Evolutionary conservation across 1,140 invertebrate genomes (phyloP).

Genomic region (Hylyphantes graminicola): DNA sequence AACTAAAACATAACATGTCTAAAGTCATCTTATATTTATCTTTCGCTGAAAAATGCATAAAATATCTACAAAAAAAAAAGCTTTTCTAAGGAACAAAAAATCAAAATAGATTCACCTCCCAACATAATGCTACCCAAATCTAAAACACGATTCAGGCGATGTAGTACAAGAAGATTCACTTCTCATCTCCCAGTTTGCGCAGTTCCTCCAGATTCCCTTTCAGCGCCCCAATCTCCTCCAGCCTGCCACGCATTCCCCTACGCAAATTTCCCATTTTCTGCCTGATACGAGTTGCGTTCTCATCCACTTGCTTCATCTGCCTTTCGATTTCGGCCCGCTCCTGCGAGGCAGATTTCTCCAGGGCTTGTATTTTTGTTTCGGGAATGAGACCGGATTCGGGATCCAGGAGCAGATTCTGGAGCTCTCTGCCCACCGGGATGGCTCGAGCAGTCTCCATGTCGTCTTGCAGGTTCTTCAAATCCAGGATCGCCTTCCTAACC

Average conservation of each 20-base stretch:
- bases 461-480: background rate
- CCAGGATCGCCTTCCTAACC: background rate
- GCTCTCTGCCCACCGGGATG: background rate
- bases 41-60: too few species aligned
- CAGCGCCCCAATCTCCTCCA: slow-evolving; percentile 24
- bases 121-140: too few species aligned
- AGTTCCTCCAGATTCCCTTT: slow-evolving; percentile 36
- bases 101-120: too few species aligned
- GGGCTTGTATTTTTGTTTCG: slow-evolving; percentile 8
- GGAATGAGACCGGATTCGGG: background rate
- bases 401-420: slow-evolving; percentile 27
- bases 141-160: too few species aligned
- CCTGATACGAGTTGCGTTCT: background rate
- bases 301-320: background rate
- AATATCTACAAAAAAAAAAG: too few species aligned
- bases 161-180: background rate
- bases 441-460: background rate
- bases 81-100: too few species aligned
- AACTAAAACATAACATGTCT: too few species aligned
- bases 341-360: background rate
- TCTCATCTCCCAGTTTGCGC: background rate
- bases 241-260: slow-evolving; percentile 6
- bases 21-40: too few species aligned
- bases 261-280: slow-evolving; percentile 10
- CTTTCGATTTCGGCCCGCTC: slow-evolving; percentile 35